Percentiles rank a stretch among this genome's conserved stretches.
phyloP scores from a whole-genome alignment of 30 jellyfish, hydroid and myxozoan genomes.

The Pseudorhiza aurosa region DNA sequence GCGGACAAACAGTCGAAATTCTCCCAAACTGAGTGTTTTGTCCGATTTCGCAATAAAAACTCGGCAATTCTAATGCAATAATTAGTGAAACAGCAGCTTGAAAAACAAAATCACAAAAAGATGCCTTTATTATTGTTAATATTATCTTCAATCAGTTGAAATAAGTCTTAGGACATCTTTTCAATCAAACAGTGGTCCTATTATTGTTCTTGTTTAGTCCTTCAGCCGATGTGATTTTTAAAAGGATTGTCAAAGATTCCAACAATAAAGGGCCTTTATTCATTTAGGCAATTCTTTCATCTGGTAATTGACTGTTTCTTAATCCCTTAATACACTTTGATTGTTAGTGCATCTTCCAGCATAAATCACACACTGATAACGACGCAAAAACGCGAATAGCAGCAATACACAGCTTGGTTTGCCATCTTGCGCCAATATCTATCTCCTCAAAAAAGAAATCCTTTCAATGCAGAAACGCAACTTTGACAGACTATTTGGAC shows the following conservation, averaged over 20 bases:
- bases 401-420: not conserved
- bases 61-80: conserved; percentile 23
- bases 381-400: too few relatives aligned
- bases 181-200: conserved; percentile 53
- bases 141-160: conserved; percentile 52
- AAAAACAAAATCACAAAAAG: conserved; percentile 16
- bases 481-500: too few relatives aligned
- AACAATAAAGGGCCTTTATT: conserved; percentile 18
- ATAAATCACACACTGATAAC: conserved; percentile 24
- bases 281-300: conserved; percentile 58
- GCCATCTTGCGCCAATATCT: conserved; percentile 9
- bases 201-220: conserved; percentile 37
- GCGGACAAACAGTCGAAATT: conserved; percentile 21
- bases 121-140: conserved; percentile 61
- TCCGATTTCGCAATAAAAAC: conserved; percentile 18
- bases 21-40: conserved; percentile 41
- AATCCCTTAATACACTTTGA: conserved; percentile 45
- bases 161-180: conserved; percentile 42
- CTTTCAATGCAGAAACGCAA: too few relatives aligned
- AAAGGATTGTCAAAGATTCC: conserved; percentile 36
- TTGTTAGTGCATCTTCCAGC: conserved; percentile 26
- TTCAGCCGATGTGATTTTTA: conserved; percentile 17
- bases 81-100: conserved; percentile 55
- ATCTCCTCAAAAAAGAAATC: too few relatives aligned
- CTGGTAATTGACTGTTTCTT: conserved; percentile 64